phyloP scores from a whole-genome alignment of 2,113 vertebrate genomes.

The Accipiter virgatus region DNA sequence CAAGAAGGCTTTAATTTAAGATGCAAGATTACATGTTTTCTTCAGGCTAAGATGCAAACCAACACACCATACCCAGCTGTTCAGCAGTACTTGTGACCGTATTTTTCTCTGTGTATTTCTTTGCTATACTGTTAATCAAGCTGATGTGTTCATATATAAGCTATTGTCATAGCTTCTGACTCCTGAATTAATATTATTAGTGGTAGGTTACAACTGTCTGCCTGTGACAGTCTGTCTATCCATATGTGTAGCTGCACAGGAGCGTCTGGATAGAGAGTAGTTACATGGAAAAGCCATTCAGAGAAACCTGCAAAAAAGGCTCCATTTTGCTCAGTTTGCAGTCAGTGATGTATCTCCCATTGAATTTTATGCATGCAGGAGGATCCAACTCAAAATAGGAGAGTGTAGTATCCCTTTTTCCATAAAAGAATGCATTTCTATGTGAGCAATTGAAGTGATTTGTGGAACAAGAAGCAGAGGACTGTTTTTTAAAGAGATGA shows the following conservation, averaged over 20 bases:
- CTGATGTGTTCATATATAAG: neutral
- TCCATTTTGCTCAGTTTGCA: neutral
- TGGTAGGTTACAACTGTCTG: neutral
- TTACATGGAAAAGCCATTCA: neutral
- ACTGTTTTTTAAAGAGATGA: neutral
- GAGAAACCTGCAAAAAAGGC: neutral
- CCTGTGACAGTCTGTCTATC: neutral
- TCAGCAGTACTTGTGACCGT: neutral
- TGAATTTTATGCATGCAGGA: neutral
- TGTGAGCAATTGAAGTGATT: conserved; percentile 14
- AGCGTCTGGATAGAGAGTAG: neutral
- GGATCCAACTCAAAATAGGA: neutral
- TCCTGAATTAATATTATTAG: neutral
- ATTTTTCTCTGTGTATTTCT: neutral
- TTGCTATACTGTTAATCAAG: neutral
- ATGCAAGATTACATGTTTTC: neutral
- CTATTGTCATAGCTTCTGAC: neutral
- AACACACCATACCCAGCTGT: neutral
- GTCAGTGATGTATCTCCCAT: neutral
- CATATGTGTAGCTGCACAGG: neutral
- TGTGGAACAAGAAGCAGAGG: conserved; percentile 32
- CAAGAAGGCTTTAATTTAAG: neutral
- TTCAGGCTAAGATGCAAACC: neutral
- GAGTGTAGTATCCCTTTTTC: neutral
- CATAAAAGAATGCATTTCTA: neutral